Conservation (phyloP, 2,797 vertebrate species). For the Gymnoscopelus braueri region DNA sequence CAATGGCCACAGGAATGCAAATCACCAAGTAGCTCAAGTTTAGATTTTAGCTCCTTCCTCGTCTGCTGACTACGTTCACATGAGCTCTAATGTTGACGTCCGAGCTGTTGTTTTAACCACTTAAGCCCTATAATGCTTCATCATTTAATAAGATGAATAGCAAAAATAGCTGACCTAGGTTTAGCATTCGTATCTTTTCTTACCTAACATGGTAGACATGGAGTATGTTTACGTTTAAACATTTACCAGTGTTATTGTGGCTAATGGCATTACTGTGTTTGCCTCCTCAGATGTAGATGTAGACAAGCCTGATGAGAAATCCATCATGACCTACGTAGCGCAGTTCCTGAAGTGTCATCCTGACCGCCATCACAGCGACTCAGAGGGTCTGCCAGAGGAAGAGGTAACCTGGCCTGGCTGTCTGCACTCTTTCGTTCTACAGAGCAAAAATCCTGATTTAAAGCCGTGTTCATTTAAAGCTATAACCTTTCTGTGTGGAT, state of each 20-base stretch:
- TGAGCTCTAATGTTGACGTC: not conserved
- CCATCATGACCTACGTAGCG: conserved; percentile 97
- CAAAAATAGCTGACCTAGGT: conserved; percentile 59
- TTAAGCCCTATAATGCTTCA: too few relatives aligned
- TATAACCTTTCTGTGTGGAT: too few relatives aligned
- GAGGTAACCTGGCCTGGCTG: conserved; percentile 82
- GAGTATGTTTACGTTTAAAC: conserved; percentile 72
- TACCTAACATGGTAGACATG: conserved; percentile 92
- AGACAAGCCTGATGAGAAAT: conserved; percentile 98
- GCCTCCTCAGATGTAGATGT: conserved; percentile 91
- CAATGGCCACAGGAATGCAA: not conserved
- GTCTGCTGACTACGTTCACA: too few relatives aligned
- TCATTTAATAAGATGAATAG: too few relatives aligned
- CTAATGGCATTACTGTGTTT: conserved; percentile 24
- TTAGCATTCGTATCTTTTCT: conserved; percentile 91
- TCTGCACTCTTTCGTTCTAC: conserved; percentile 19
- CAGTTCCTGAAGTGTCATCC: conserved; percentile 96
- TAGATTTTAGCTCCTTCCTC: not conserved
- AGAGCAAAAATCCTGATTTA: too few relatives aligned
- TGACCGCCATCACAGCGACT: conserved; percentile 74
- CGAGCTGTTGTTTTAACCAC: too few relatives aligned
- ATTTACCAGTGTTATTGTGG: not conserved
- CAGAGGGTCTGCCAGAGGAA: conserved; percentile 80
- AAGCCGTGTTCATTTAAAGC: too few relatives aligned
- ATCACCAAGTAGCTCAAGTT: not conserved